Percentiles rank a stretch among this genome's conserved stretches.
Evolutionary conservation across 2,888 invertebrate species (phyloP).

Genomic region (Epinotia bilunana): DNA sequence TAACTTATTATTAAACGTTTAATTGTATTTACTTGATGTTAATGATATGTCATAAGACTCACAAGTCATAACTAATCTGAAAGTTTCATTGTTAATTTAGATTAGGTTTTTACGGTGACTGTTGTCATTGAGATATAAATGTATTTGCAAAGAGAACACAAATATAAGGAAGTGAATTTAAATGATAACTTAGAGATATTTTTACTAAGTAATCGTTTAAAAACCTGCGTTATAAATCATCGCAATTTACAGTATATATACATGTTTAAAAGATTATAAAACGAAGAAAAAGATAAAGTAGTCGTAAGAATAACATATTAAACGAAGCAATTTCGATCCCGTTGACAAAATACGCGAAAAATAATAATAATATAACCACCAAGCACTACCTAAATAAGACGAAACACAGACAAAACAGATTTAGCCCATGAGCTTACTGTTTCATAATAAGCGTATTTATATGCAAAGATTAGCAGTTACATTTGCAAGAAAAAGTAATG

Average conservation of each 20-base stretch:
- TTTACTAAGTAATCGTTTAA: neutral
- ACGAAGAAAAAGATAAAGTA: too few species aligned
- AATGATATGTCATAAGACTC: conserved; percentile 1
- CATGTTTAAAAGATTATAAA: too few species aligned
- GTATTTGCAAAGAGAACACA: too few species aligned
- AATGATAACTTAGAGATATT: neutral
- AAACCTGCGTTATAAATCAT: too few species aligned
- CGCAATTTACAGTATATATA: too few species aligned
- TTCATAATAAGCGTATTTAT: conserved; percentile 36
- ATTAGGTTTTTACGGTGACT: neutral
- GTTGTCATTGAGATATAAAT: too few species aligned
- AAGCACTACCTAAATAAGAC: conserved; percentile 5
- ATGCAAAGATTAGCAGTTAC: conserved; percentile 39
- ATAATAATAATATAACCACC: neutral
- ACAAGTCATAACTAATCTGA: neutral
- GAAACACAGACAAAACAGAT: neutral
- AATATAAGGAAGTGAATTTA: neutral
- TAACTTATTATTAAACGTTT: too few species aligned
- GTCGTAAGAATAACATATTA: neutral
- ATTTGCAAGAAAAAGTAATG: conserved; percentile 39
- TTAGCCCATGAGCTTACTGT: neutral
- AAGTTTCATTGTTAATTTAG: conserved; percentile 23
- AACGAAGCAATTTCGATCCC: neutral
- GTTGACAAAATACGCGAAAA: neutral
- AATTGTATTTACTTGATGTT: neutral